A percentile compares a stretch with the other conserved stretches of the same genome.
Conservation (phyloP, 2,797 vertebrate genomes). For the Chelmon rostratus region DNA sequence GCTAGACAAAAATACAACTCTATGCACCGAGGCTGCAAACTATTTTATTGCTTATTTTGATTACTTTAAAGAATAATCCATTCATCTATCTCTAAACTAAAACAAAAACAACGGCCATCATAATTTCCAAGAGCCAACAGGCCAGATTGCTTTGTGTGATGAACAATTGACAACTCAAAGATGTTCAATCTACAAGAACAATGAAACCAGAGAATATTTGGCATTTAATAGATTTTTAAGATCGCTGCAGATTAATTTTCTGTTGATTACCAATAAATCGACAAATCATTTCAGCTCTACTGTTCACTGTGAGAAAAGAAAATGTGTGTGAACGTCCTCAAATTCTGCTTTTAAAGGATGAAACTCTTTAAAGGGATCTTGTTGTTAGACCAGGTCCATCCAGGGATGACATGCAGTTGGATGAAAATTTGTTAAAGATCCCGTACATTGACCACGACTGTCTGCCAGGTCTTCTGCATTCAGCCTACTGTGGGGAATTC, state of each 20-base stretch:
- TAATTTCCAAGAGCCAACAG: neutral
- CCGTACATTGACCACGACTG: neutral
- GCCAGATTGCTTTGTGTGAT: neutral
- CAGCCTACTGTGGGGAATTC: conserved; percentile 54
- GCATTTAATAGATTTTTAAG: no score
- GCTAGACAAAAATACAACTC: no score
- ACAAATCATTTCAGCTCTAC: no score
- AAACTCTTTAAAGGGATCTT: no score
- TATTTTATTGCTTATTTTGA: no score
- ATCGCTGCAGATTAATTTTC: no score
- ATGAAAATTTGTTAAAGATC: neutral
- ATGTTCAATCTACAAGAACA: neutral
- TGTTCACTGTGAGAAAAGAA: neutral
- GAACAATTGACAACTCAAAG: neutral
- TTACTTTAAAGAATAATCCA: neutral
- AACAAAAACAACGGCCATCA: neutral
- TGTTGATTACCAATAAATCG: no score
- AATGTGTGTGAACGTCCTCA: neutral
- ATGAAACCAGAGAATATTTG: neutral
- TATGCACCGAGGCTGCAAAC: no score
- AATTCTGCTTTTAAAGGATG: neutral
- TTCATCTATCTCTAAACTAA: no score
- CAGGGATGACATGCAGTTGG: no score
- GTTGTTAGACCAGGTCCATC: no score
- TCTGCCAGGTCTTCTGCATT: conserved; percentile 5